Conservation (phyloP, 2,797 vertebrate species). For the Rhinichthys osculus region DNA sequence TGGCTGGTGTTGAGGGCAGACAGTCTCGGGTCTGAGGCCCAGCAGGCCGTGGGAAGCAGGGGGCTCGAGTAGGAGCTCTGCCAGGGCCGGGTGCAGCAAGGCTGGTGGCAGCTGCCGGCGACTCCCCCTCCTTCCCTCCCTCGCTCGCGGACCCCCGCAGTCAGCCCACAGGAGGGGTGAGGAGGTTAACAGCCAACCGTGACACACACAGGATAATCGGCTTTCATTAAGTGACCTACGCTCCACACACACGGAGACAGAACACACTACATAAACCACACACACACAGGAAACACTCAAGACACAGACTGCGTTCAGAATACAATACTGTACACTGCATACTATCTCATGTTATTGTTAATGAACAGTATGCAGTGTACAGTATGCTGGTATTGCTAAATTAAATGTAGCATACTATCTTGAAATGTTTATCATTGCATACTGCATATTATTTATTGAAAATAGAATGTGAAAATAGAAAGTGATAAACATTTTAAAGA, state of each 20-base stretch:
- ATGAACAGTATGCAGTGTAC: background rate
- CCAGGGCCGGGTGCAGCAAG: conserved; percentile 75
- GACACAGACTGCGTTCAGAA: background rate
- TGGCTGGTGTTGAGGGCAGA: conserved; percentile 78
- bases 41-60: conserved; percentile 82
- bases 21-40: conserved; percentile 74
- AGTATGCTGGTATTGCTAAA: background rate
- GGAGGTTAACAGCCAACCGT: conserved; percentile 96
- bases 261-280: conserved; percentile 39
- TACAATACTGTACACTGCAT: background rate
- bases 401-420: background rate
- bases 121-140: conserved; percentile 66
- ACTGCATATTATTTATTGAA: background rate
- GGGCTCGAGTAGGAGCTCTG: conserved; percentile 77
- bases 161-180: conserved; percentile 91
- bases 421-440: background rate
- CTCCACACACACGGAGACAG: conserved; percentile 59
- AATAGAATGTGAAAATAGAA: background rate
- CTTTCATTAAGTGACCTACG: conserved; percentile 92
- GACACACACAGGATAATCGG: conserved; percentile 94
- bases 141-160: conserved; percentile 68
- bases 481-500: background rate
- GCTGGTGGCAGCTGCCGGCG: conserved; percentile 82
- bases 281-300: conserved; percentile 23
- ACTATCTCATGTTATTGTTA: background rate